Conservation (phyloP, 2,888 invertebrate species). For the Andrena flavipes region DNA sequence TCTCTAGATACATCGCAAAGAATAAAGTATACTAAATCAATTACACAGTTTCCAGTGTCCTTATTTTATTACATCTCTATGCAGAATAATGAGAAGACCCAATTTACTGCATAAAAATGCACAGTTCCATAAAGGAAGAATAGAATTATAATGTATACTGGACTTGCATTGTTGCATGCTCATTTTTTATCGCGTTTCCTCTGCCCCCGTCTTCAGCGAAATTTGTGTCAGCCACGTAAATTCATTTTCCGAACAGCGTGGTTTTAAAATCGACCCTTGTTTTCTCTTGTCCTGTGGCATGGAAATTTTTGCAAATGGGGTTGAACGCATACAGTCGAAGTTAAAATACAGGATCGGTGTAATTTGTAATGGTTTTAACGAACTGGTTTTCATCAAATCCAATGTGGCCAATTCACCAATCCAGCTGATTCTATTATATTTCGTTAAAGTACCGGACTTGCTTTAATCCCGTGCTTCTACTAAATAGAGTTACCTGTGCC, state of each 20-base stretch:
- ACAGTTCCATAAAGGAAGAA: background rate
- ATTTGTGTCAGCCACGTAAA: slow-evolving; percentile 22
- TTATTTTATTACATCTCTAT: background rate
- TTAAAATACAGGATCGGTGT: slow-evolving; percentile 42
- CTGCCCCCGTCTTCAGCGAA: background rate
- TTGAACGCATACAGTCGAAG: slow-evolving; percentile 41
- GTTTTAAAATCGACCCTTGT: slow-evolving; percentile 43
- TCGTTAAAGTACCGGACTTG: slow-evolving; percentile 23
- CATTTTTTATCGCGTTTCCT: slow-evolving; percentile 7
- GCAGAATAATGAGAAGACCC: background rate
- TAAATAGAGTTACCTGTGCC: background rate
- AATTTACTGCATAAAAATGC: background rate
- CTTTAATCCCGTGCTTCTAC: slow-evolving; percentile 30
- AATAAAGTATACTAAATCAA: slow-evolving; percentile 6
- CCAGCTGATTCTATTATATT: slow-evolving; percentile 51
- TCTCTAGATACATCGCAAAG: too few relatives aligned
- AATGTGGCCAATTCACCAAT: slow-evolving; percentile 39
- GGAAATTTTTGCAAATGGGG: slow-evolving; percentile 65
- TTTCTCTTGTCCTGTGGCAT: slow-evolving; percentile 14
- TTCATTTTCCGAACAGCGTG: slow-evolving; percentile 25
- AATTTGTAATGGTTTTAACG: slow-evolving; percentile 52
- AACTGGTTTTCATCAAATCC: slow-evolving; percentile 37
- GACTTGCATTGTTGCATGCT: slow-evolving; percentile 3
- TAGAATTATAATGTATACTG: background rate
- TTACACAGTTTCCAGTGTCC: background rate